phyloP scores from a whole-genome alignment of 2,113 vertebrate species.

The Felis chaus region DNA sequence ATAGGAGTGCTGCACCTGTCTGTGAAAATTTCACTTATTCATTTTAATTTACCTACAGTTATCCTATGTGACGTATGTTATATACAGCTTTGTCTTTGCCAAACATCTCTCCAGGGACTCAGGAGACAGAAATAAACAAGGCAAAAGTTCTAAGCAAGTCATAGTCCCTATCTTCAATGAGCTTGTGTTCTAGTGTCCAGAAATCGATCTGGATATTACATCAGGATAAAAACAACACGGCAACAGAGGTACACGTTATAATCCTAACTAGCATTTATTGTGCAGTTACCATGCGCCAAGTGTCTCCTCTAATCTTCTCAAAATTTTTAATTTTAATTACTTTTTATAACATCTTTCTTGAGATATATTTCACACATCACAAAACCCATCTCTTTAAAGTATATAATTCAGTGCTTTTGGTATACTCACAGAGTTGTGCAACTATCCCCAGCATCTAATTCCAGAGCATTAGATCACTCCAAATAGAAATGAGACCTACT shows the following conservation, averaged over 20 bases:
- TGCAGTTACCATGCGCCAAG: not conserved
- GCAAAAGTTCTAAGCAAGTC: not conserved
- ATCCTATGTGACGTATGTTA: not conserved
- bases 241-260: not conserved
- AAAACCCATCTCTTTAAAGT: not conserved
- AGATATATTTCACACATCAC: not conserved
- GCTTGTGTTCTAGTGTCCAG: not conserved
- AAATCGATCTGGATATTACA: not conserved
- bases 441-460: not conserved
- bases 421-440: not conserved
- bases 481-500: not conserved
- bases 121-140: not conserved
- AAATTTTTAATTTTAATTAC: not conserved
- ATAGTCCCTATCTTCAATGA: not conserved
- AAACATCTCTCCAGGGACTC: not conserved
- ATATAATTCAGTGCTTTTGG: not conserved
- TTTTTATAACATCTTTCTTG: conserved; percentile 2
- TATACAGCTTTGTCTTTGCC: not conserved
- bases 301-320: not conserved
- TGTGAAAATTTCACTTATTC: not conserved
- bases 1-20: not conserved
- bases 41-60: not conserved
- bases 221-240: not conserved
- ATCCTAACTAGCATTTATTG: not conserved
- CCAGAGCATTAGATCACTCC: not conserved